phyloP scores from a whole-genome alignment of 2,797 vertebrate genomes.

The Sparidentex hasta region DNA sequence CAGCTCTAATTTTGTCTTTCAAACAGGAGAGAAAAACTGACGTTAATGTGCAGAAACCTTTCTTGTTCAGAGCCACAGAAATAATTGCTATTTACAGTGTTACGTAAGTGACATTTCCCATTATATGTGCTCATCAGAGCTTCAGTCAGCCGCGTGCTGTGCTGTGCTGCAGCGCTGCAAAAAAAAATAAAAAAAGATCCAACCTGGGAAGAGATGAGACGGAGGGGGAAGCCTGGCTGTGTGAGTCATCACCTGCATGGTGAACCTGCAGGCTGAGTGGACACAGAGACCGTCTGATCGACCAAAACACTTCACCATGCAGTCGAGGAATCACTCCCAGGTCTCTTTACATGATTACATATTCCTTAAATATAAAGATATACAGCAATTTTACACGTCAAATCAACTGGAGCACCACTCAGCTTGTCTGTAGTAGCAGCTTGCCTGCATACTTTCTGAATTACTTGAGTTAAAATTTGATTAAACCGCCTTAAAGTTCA shows the following conservation, averaged over 20 bases:
- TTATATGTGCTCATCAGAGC: conserved; percentile 28
- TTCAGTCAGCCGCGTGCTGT: conserved; percentile 23
- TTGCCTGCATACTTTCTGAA: too few species aligned
- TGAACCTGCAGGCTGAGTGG: conserved; percentile 35
- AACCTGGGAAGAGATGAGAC: conserved; percentile 31
- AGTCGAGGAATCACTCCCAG: neutral
- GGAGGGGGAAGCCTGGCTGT: conserved; percentile 44
- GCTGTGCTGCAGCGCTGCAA: conserved; percentile 36
- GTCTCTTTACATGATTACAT: neutral
- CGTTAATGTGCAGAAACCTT: conserved; percentile 12
- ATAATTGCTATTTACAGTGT: conserved; percentile 51
- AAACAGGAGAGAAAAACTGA: conserved; percentile 9
- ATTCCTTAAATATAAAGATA: neutral
- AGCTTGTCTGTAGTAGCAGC: neutral
- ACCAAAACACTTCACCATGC: conserved; percentile 15
- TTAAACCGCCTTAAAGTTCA: too few species aligned
- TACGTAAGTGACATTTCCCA: conserved; percentile 51
- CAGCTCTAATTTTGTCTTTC: conserved; percentile 16
- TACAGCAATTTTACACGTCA: neutral
- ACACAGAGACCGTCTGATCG: conserved; percentile 39
- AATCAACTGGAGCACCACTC: neutral
- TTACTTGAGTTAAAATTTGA: too few species aligned
- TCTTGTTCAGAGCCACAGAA: conserved; percentile 7
- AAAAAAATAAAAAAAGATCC: conserved; percentile 23
- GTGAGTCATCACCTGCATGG: conserved; percentile 71